These are phyloP conservation scores for Neolamprologus sp. DNA, from an alignment of 2,113 vertebrate genomes.

Conservation along the genomic window DNA sequence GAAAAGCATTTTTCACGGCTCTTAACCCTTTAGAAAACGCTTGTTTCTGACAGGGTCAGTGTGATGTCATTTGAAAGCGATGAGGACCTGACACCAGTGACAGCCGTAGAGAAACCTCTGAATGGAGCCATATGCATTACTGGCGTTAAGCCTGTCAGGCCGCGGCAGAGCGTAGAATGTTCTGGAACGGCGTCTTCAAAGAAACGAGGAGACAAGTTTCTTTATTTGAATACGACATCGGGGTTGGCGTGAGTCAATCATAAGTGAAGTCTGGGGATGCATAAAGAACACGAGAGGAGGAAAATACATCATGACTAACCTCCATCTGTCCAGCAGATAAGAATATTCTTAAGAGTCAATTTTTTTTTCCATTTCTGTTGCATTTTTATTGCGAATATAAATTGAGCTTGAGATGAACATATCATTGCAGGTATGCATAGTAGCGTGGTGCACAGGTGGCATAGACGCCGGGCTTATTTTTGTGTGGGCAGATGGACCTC, in stretches of 20 bases:
- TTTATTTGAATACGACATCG: not conserved
- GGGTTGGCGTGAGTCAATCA: not conserved
- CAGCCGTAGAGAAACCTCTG: not conserved
- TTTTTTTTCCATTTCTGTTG: not conserved
- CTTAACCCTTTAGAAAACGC: conserved; percentile 30
- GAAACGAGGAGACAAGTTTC: not conserved
- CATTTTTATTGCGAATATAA: conserved; percentile 52
- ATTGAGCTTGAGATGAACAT: conserved; percentile 43
- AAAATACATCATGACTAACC: conserved; percentile 14
- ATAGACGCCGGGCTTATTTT: not conserved
- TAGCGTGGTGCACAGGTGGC: conserved; percentile 37
- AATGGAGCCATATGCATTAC: not conserved
- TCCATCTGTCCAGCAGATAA: conserved; percentile 17
- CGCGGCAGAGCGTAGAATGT: not conserved
- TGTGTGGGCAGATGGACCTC: conserved; percentile 35
- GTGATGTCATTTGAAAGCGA: conserved; percentile 1
- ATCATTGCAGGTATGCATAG: not conserved
- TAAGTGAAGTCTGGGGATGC: not conserved
- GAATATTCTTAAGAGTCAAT: conserved; percentile 19
- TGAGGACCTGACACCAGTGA: conserved; percentile 17
- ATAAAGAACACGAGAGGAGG: not conserved
- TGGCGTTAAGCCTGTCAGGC: conserved; percentile 9
- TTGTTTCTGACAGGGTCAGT: conserved; percentile 33
- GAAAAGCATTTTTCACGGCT: not conserved
- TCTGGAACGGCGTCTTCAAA: not conserved